phyloP scores from a whole-genome alignment of 2,888 invertebrate genomes.

The Leptinotarsa juncta region DNA sequence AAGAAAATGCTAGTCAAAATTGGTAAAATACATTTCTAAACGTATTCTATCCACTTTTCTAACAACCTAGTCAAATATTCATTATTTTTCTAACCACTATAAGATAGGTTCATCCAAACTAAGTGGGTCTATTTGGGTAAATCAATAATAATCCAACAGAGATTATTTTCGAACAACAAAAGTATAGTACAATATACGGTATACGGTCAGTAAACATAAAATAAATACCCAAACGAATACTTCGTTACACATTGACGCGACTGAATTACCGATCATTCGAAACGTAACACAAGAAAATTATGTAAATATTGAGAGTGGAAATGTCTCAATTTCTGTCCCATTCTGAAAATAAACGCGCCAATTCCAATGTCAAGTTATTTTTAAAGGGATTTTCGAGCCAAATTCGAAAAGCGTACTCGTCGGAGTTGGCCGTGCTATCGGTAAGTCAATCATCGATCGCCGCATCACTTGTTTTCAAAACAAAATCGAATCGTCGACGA shows the following conservation, averaged over 20 bases:
- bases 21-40: no score
- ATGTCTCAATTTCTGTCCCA: slow-evolving; percentile 32
- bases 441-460: slow-evolving; percentile 15
- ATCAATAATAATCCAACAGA: no score
- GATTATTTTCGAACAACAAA: no score
- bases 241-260: not conserved
- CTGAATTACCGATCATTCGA: not conserved
- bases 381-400: slow-evolving; percentile 29
- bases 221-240: no score
- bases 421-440: slow-evolving; percentile 12
- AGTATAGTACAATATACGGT: no score
- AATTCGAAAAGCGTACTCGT: slow-evolving; percentile 13
- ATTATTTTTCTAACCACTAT: no score
- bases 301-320: slow-evolving; percentile 34
- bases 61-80: no score
- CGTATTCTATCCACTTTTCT: no score
- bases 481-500: slow-evolving; percentile 2
- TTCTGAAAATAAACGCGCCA: slow-evolving; percentile 37
- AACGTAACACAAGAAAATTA: slow-evolving; percentile 22
- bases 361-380: slow-evolving; percentile 41
- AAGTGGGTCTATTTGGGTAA: no score
- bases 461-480: slow-evolving; percentile 12
- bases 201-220: no score
- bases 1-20: no score
- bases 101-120: no score